A percentile compares a stretch with the other conserved stretches of the same genome.
These are phyloP conservation scores for Ips nitidus DNA, from an alignment of 1,140 invertebrate genomes.

Conservation along the genomic window DNA sequence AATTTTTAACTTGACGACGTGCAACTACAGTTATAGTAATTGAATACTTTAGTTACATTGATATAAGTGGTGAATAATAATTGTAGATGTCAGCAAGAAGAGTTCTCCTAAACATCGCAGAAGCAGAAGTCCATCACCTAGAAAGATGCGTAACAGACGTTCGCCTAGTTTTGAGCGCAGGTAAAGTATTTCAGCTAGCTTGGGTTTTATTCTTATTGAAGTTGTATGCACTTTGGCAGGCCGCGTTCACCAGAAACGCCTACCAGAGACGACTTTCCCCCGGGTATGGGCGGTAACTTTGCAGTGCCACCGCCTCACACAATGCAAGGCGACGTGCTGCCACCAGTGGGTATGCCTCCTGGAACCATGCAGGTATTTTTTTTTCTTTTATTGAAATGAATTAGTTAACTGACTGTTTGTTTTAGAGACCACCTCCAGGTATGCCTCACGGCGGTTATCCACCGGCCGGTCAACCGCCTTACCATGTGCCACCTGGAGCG, in stretches of 20 bases:
- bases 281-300: constrained; percentile 42
- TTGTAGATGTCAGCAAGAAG: background rate
- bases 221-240: background rate
- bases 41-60: background rate
- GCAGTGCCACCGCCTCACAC: background rate
- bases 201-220: background rate
- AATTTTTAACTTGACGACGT: too few species aligned
- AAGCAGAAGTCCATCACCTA: constrained; percentile 18
- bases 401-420: constrained; percentile 1
- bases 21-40: background rate
- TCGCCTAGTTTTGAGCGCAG: constrained; percentile 30
- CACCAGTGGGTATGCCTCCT: constrained; percentile 26
- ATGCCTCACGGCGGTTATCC: constrained; percentile 30
- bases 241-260: constrained; percentile 61
- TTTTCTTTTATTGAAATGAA: background rate
- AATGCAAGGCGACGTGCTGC: constrained; percentile 4
- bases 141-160: constrained; percentile 14
- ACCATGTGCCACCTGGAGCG: constrained; percentile 39
- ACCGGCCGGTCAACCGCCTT: constrained; percentile 33
- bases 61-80: background rate
- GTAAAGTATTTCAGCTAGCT: background rate
- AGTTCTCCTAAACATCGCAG: constrained; percentile 10
- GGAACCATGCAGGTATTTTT: constrained; percentile 5
- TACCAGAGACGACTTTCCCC: constrained; percentile 63
- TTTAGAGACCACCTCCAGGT: constrained; percentile 12